These are phyloP conservation scores for Sialis fuliginosa DNA, from an alignment of 2,888 invertebrate genomes.

Conservation along the genomic window DNA sequence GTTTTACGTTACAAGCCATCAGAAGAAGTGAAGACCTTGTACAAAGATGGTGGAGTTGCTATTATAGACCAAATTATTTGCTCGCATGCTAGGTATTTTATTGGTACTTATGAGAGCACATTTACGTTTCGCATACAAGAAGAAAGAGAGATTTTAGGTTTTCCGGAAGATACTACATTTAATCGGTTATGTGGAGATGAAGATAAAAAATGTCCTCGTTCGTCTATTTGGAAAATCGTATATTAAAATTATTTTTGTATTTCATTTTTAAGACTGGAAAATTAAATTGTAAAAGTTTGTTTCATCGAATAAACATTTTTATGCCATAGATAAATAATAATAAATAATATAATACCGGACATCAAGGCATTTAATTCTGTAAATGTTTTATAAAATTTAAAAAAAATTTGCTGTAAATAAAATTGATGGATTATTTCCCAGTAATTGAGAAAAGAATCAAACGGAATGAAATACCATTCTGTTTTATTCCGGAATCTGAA, in stretches of 20 bases:
- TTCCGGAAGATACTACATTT: conserved; percentile 63
- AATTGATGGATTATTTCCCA: no score
- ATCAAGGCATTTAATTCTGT: no score
- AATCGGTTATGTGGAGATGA: conserved; percentile 63
- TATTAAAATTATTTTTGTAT: conserved; percentile 23
- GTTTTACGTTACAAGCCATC: conserved; percentile 28
- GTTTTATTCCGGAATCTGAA: no score
- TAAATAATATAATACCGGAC: no score
- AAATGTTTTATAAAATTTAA: no score
- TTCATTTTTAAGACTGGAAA: no score
- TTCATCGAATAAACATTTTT: no score
- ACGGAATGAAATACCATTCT: no score
- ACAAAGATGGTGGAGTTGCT: conserved; percentile 72
- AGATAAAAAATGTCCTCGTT: conserved; percentile 47
- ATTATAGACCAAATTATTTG: conserved; percentile 94
- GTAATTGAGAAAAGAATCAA: no score
- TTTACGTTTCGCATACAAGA: conserved; percentile 95
- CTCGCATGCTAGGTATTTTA: conserved; percentile 68
- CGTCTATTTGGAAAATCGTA: conserved; percentile 60
- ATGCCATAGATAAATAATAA: no score
- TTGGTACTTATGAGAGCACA: conserved; percentile 89
- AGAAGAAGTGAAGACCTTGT: conserved; percentile 28
- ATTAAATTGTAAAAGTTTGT: no score
- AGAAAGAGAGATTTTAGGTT: conserved; percentile 89
- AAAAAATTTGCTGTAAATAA: no score